phyloP scores from a whole-genome alignment of 2,797 vertebrate species.

The Rhabdomys pumilio region DNA sequence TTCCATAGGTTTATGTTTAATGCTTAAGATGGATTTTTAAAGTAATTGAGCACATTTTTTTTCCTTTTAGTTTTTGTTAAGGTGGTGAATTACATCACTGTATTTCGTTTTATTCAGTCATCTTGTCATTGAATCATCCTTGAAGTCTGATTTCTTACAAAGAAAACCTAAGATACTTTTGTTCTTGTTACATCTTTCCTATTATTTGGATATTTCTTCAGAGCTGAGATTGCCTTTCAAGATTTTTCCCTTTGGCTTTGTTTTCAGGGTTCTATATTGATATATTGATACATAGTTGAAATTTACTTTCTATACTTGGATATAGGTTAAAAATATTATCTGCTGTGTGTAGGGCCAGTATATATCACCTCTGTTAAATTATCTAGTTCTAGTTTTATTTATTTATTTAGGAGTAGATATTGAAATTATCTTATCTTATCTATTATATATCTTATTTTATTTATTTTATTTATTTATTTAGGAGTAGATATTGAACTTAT shows the following conservation, averaged over 20 bases:
- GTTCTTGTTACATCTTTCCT: not conserved
- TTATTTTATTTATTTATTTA: too few species aligned
- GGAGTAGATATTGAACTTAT: too few species aligned
- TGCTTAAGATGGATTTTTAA: constrained; percentile 1
- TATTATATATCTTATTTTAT: too few species aligned
- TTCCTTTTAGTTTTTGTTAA: constrained; percentile 41
- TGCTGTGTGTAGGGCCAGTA: constrained; percentile 15
- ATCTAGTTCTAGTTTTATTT: not conserved
- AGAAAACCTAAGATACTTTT: constrained; percentile 39
- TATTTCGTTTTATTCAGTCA: not conserved
- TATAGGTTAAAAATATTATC: constrained; percentile 48
- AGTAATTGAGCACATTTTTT: not conserved
- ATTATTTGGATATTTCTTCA: not conserved
- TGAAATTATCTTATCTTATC: constrained; percentile 7
- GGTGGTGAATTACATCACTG: constrained; percentile 22
- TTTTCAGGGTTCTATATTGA: constrained; percentile 45
- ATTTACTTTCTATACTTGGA: not conserved
- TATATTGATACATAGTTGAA: constrained; percentile 43
- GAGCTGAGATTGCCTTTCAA: not conserved
- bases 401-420: constrained; percentile 1
- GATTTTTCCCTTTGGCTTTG: constrained; percentile 48
- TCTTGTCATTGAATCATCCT: not conserved
- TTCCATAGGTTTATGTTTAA: constrained; percentile 10
- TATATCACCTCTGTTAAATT: constrained; percentile 44
- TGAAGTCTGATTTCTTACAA: constrained; percentile 23